Evolutionary conservation across 92 coral and sea anemone species (phyloP), one percentile per base, ranked within the genome.

Genomic region (Chrysogorgia sp.): DNA sequence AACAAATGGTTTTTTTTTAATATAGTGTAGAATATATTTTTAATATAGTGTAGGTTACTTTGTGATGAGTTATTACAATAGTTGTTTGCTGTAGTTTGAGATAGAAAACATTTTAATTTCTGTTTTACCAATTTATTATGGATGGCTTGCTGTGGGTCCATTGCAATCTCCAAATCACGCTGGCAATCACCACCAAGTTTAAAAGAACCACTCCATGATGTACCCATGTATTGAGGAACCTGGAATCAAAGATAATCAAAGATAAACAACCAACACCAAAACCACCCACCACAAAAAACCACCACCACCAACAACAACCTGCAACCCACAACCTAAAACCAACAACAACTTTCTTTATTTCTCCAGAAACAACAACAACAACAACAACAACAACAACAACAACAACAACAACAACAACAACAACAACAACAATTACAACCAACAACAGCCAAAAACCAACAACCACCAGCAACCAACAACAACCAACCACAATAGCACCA

Each of bases 171-270:
- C 31, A 0, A 0, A n/a, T 55, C 66, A 29, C 31, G 79, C 65
- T 40, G 64, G 19, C 28, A 23, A 55, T 72, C 79, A 15, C 79
- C 79, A 20, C 79, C 79, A 0, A 72, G n/a, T 33, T 56, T 72
- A 33, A 72, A 72, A 23, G 59, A 32, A 23, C 79, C 79, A 72
- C 32, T 33, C 79, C 79, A 72, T 28, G 65, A 32, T 10, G 66
- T 56, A 1, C 66, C 66, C 79, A 72, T 72, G 79, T 72, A 72
- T 57, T 72, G 64, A 0, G 58, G 48, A 29, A 72, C 65, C 79
- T 72, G 25, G 20, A 50, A 32, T 2, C 3, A 57, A 57, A 57
- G 50, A 43, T 8, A 43, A 43, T 43, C 9, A 43, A 43, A 43
- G 50, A 43, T 43, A n/a, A n/a, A 47, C 53, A 12, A 47, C n/a